Base-by-base conservation (phyloP, 2,888 invertebrate species). In the Nephrotoma flavescens region DNA sequence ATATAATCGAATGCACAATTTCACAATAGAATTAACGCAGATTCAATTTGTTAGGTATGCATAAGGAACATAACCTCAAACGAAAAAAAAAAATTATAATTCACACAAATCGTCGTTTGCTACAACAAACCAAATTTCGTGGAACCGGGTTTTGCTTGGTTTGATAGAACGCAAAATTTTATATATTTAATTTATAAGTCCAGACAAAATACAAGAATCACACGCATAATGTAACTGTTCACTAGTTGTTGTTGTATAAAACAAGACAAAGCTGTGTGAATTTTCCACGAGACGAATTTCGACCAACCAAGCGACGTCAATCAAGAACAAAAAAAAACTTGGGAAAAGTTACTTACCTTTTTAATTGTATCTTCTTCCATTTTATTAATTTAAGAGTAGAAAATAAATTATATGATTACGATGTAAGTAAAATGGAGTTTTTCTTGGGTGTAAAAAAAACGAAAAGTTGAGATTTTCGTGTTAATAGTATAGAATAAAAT, bases 321-420 rank as follows among this genome's bases (percentile, higher is more conserved):
- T 2, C 31, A 15, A 57, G 15, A 71, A 71, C 19, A 71, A 31
- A 31, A 71, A 31, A 71, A 71, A 31, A 31, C 19, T 71, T 31
- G 31, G 31, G 31, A 31, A 31, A 31, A 31, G 71, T 57, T 4
- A 85, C 45, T 85, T 44, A 85, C 85, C 19, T 85, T 85, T 85
- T 85, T 85, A 9, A 85, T 85, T 12, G 85, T 85, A 85, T 85
- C 85, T 19, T 85, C 85, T 85, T 85, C 85, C 85, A 85, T 85
- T 85, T 42, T 84, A 42, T 84, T 31, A 2, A 42, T 31, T 71
- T 31, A 71, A 0, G 9, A 71, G 19, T 71, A 31, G 31, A 71
- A 71, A 71, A 15, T 71, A 71, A 71, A 31, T 71, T 9, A 31
- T 71, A 31, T 19, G 4, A 71, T 31, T n/a, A 52, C 71, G 31